Evolutionary conservation across 2,888 invertebrate species (phyloP), one percentile per base, ranked within the genome.

Genomic region (Nomada ruficornis): DNA sequence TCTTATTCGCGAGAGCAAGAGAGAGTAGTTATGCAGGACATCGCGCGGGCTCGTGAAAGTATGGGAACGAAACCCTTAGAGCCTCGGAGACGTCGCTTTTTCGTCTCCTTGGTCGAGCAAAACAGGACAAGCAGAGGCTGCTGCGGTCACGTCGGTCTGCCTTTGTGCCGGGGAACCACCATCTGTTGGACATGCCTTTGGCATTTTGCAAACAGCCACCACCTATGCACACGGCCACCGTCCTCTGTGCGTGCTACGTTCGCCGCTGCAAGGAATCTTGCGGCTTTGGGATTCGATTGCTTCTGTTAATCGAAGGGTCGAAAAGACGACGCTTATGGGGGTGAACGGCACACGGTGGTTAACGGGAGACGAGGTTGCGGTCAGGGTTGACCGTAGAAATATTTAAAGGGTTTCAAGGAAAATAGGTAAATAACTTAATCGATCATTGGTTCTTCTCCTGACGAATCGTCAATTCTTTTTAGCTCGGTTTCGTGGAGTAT

Each of bases 161-260:
- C 71, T 80, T 80, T 82, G 80, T 80, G 47, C 23, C 20, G 50
- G 20, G 44, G n/a, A 65, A 55, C 59, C 67, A 57, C 75, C 80
- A 74, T 75, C 80, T 82, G 80, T 70, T 68, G 23, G 26, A n/a
- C 71, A 29, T 63, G 68, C 77, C 63, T 47, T 69, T 64, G 63
- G 42, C 63, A 75, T 80, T 71, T 79, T 71, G 80, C 80, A 63
- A 82, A 82, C 63, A 59, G 68, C 71, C 82, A 42, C 54, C 50
- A 68, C 57, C 44, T 64, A 63, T 64, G 55, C 64, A 65, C 70
- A 60, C 60, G 60, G 26, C 47, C 44, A 9, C 9, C 47, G 15
- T n/a, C 29, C 64, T 64, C 36, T 63, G 23, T 70, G 36, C 15
- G 57, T 20, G 42, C 59, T n/a, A 69, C 70, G 57, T 52, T 77